These are phyloP conservation scores for Passerina amoena DNA, from an alignment of 2,113 vertebrate genomes.

Conservation along the genomic window DNA sequence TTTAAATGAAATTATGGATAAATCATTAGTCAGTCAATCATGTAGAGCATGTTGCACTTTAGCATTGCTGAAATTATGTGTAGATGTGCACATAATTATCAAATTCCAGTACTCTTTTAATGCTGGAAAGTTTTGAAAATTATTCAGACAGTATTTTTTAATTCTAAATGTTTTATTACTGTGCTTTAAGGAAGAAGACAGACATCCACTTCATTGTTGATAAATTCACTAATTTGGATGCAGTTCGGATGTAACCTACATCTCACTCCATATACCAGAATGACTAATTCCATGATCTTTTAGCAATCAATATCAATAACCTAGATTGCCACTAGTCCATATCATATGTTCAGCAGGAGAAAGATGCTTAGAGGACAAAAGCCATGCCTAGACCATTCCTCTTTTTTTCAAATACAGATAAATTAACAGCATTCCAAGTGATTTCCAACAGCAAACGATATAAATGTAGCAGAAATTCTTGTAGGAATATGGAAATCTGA, in stretches of 20 bases:
- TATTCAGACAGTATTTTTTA: neutral
- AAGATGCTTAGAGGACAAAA: neutral
- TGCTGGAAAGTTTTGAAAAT: neutral
- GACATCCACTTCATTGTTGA: neutral
- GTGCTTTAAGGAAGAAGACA: neutral
- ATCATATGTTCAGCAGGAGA: neutral
- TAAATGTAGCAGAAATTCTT: neutral
- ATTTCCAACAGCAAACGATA: neutral
- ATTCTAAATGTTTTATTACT: neutral
- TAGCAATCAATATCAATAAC: neutral
- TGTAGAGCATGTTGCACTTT: neutral
- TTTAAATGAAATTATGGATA: conserved; percentile 17
- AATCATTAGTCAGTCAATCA: neutral
- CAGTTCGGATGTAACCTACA: neutral
- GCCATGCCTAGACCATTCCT: neutral
- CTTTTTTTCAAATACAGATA: neutral
- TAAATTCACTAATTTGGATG: neutral
- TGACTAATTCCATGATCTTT: neutral
- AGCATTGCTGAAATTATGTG: neutral
- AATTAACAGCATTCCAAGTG: neutral
- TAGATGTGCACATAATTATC: neutral
- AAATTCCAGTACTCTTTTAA: neutral
- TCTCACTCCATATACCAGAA: neutral
- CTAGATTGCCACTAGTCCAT: neutral
- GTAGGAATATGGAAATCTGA: neutral